phyloP scores from a whole-genome alignment of 1,140 invertebrate species.

The Magallana angulata region DNA sequence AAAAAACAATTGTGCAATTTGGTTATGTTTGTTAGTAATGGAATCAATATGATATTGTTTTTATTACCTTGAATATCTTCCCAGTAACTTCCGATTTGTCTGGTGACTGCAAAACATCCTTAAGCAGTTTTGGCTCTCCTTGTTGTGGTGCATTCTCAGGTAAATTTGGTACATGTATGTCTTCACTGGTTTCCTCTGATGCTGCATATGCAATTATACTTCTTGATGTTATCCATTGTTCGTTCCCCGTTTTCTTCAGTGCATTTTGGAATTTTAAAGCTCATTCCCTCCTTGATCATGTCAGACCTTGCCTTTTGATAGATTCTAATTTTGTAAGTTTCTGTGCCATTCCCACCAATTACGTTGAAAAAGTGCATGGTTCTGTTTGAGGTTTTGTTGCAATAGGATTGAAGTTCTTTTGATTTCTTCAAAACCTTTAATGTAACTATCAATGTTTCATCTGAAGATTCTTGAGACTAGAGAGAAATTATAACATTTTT shows the following conservation, averaged over 20 bases:
- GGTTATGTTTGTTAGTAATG: background rate
- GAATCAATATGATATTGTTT: background rate
- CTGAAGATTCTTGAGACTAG: background rate
- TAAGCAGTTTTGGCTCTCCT: background rate
- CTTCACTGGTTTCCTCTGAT: background rate
- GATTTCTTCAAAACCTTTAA: background rate
- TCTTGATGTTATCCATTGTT: background rate
- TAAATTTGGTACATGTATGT: background rate
- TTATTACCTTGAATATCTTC: background rate
- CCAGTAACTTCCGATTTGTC: constrained; percentile 1
- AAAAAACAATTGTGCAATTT: background rate
- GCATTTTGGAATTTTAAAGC: constrained; percentile 18
- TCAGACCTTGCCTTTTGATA: background rate
- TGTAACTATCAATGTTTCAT: background rate
- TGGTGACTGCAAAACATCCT: background rate
- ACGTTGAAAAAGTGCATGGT: background rate
- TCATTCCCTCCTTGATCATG: constrained; percentile 19
- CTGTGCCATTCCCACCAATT: background rate
- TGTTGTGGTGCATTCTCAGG: background rate
- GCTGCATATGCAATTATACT: constrained; percentile 16
- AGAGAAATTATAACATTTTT: background rate
- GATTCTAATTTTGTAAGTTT: background rate
- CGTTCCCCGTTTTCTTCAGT: background rate
- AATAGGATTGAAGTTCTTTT: too few species aligned
- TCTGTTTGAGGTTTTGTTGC: too few species aligned